Evolutionary conservation across 2,113 vertebrate species (phyloP), one percentile per base, ranked within the genome.

Genomic region (Amphiprion ocellaris): DNA sequence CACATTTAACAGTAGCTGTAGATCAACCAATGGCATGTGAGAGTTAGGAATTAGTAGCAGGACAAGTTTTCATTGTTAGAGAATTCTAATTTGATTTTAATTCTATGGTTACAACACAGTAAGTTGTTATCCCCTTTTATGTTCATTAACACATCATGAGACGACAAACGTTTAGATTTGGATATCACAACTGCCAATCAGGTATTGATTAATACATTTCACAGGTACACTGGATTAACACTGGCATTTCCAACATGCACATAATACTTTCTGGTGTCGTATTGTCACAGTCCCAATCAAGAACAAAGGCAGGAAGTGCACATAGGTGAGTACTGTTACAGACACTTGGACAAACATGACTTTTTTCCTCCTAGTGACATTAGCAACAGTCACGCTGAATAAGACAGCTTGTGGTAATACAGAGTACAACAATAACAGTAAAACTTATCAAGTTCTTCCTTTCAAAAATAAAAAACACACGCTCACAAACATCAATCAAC

Each of bases 41-140:
- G 37, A 19, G 75, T 85, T 86, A 90, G 86, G 86, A 93, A 94
- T 92, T 93, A 91, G 86, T 82, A 92, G 86, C 85, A 91, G 87
- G 89, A 95, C 94, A 94, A 90, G 78, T 72, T 90, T 93, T 82
- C 81, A 67, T 88, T 47, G 76, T 87, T 87, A 78, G 79, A 77
- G 71, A 87, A 85, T 54, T 88, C 91, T 92, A 91, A 86, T 79
- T 79, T 28, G 79, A 84, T 90, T 95, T 95, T 95, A 95, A 95
- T 95, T 83, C 91, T 94, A 90, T 33, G 72, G 71, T 91, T 93
- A 92, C 90, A 93, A 85, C 90, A 95, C 94, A 95, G 55, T 77
- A 37, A 72, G 74, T 82, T 70, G 19, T 54, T 84, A 68, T 59
- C 41, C 58, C 69, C 81, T 82, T 77, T 90, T 65, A 80, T 41